Evolutionary conservation across 2,888 invertebrate genomes (phyloP).

Genomic region (Pristionchus entomophagus): DNA sequence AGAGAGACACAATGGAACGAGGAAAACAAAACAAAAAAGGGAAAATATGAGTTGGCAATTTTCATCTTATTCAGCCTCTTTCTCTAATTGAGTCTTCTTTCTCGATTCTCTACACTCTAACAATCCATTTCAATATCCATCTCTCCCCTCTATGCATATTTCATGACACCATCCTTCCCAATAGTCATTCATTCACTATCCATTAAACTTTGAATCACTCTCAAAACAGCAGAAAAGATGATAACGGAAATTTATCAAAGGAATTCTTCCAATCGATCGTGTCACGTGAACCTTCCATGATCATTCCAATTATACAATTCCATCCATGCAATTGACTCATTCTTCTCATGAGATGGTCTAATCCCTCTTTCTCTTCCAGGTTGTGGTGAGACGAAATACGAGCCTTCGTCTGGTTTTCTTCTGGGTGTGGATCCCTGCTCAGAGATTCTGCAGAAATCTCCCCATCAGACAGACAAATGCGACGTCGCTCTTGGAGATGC

Average conservation of each 20-base stretch:
- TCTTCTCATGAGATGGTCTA: no score
- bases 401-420: conserved; percentile 32
- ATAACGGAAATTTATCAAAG: neutral
- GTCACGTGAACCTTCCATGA: neutral
- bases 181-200: conserved; percentile 7
- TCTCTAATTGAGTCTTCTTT: neutral
- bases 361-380: conserved; percentile 3
- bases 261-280: no score
- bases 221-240: neutral
- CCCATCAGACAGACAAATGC: conserved; percentile 9
- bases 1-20: neutral
- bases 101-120: conserved; percentile 10
- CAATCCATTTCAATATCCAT: conserved; percentile 24
- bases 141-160: neutral
- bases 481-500: conserved; percentile 44
- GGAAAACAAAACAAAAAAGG: neutral
- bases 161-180: neutral
- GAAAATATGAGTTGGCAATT: neutral
- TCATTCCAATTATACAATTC: neutral
- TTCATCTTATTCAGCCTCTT: neutral
- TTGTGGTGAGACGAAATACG: conserved; percentile 47
- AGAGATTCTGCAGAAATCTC: conserved; percentile 28
- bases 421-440: conserved; percentile 46
- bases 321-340: no score
- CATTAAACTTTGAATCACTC: neutral